Evolutionary conservation across 2,797 vertebrate species (phyloP).

Genomic region (Centropyge bicolor): DNA sequence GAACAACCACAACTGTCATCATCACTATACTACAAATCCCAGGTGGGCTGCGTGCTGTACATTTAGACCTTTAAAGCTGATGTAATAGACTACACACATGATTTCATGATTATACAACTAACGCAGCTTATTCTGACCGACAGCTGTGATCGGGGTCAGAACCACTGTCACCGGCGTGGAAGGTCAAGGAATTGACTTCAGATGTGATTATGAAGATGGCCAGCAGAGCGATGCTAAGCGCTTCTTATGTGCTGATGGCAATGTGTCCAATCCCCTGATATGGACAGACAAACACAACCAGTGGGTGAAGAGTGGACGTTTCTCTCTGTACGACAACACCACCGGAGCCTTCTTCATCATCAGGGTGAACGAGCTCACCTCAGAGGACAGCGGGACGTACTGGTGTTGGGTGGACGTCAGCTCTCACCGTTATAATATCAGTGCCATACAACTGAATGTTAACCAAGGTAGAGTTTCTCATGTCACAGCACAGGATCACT

Average conservation of each 20-base stretch:
- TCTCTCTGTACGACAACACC: conserved; percentile 71
- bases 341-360: conserved; percentile 50
- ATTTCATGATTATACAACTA: neutral
- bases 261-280: neutral
- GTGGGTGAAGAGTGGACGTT: conserved; percentile 40
- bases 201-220: conserved; percentile 48
- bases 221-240: conserved; percentile 30
- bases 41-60: conserved; percentile 64
- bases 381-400: conserved; percentile 65
- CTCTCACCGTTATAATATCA: accelerated
- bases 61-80: neutral
- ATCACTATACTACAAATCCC: conserved; percentile 52
- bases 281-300: conserved; percentile 14
- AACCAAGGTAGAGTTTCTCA: conserved; percentile 40
- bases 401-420: conserved; percentile 54
- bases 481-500: neutral
- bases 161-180: conserved; percentile 36
- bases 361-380: conserved; percentile 26
- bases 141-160: conserved; percentile 48
- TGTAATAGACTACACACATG: neutral
- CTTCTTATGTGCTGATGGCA: conserved; percentile 16
- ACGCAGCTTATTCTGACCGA: conserved; percentile 20
- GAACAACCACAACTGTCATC: conserved; percentile 25
- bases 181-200: conserved; percentile 52
- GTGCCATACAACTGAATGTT: conserved; percentile 55